Evolutionary conservation across 2,797 vertebrate genomes (phyloP).

Genomic region (Muraenolepis orangiensis): DNA sequence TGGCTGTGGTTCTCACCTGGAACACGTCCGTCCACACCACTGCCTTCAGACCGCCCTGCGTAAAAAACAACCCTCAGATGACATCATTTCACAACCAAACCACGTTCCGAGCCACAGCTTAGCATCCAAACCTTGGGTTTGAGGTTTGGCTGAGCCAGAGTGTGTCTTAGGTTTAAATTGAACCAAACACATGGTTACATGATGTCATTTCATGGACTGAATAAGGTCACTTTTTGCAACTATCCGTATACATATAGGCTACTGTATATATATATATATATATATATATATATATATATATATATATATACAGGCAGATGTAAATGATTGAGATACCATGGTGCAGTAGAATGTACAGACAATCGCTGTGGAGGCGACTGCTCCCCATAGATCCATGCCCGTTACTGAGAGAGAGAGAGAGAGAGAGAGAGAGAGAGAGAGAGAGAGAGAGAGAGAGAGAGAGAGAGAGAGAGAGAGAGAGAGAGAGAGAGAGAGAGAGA

Average conservation of each 20-base stretch:
- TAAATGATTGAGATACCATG: constrained; percentile 73
- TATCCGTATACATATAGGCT: too few species aligned
- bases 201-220: not conserved
- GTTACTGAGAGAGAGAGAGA: constrained; percentile 76
- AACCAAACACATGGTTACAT: not conserved
- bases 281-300: too few species aligned
- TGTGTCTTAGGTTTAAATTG: not conserved
- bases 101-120: not conserved
- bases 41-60: constrained; percentile 93
- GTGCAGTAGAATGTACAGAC: constrained; percentile 98
- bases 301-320: constrained; percentile 65
- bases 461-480: constrained; percentile 4
- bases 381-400: constrained; percentile 90
- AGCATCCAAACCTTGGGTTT: not conserved
- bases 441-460: constrained; percentile 14
- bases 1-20: constrained; percentile 72
- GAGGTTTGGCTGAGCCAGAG: not conserved
- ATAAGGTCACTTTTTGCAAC: not conserved
- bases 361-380: constrained; percentile 85
- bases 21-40: constrained; percentile 98
- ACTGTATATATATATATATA: too few species aligned
- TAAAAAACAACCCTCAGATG: not conserved
- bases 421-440: constrained; percentile 24
- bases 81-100: not conserved
- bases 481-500: constrained; percentile 30